These are phyloP conservation scores for Gordius sp. DNA, from an alignment of 2,888 invertebrate species.

Conservation along the genomic window DNA sequence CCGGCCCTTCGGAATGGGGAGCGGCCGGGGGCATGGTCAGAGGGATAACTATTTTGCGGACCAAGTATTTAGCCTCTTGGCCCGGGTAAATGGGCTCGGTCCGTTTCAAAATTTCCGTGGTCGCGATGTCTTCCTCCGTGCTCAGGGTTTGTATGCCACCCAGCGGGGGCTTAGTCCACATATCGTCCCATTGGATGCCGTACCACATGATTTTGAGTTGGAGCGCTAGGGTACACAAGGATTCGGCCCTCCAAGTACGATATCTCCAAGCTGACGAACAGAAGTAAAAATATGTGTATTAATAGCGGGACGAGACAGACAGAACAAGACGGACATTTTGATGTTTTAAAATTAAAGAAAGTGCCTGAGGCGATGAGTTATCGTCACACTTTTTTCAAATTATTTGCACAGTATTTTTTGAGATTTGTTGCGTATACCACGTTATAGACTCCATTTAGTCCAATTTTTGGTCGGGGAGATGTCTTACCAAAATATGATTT, in stretches of 20 bases:
- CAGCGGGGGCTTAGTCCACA: slow-evolving; percentile 36
- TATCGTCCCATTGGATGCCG: slow-evolving; percentile 80
- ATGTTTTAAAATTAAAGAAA: too few relatives aligned
- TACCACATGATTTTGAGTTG: slow-evolving; percentile 69
- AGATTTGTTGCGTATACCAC: too few relatives aligned
- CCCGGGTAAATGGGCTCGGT: not conserved
- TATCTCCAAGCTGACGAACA: slow-evolving; percentile 44
- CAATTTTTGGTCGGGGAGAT: too few relatives aligned
- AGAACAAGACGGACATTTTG: too few relatives aligned
- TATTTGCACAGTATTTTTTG: too few relatives aligned
- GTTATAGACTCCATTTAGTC: too few relatives aligned
- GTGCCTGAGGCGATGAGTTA: too few relatives aligned
- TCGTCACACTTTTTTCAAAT: too few relatives aligned
- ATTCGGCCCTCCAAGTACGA: slow-evolving; percentile 55
- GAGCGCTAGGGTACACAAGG: slow-evolving; percentile 54
- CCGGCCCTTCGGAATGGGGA: too few relatives aligned
- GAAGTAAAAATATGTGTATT: slow-evolving; percentile 3
- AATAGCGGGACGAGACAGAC: too few relatives aligned
- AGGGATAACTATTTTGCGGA: slow-evolving; percentile 75
- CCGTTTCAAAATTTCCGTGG: slow-evolving; percentile 45
- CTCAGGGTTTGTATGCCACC: slow-evolving; percentile 36
- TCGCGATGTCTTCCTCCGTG: slow-evolving; percentile 78
- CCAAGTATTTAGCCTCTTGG: slow-evolving; percentile 52
- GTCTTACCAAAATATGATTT: too few relatives aligned
- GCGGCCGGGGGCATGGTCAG: too few relatives aligned